A percentile compares a stretch with the other conserved stretches of the same genome.
Conservation (phyloP, 2,797 vertebrate genomes). For the Tenualosa thibaudeaui region DNA sequence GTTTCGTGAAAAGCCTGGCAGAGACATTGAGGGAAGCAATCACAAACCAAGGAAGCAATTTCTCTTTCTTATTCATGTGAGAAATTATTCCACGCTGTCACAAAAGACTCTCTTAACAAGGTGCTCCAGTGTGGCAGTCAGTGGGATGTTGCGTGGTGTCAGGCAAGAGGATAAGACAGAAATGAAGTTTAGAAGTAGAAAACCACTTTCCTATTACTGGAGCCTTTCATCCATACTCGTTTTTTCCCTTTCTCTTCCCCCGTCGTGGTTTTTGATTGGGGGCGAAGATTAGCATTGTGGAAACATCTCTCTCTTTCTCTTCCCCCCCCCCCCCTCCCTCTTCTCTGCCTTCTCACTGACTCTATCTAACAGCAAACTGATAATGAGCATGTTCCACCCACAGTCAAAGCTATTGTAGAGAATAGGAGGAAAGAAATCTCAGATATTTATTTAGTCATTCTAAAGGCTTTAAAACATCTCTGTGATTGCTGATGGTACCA, state of each 20-base stretch:
- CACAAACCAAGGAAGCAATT: constrained; percentile 75
- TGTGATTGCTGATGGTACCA: constrained; percentile 6
- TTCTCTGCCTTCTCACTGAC: constrained; percentile 33
- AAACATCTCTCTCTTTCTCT: background rate
- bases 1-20: constrained; percentile 60
- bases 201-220: constrained; percentile 71
- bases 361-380: background rate
- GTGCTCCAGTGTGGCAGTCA: constrained; percentile 73
- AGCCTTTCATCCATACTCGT: constrained; percentile 58
- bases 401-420: background rate
- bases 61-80: constrained; percentile 77
- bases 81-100: constrained; percentile 72
- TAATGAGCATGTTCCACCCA: constrained; percentile 27
- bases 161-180: constrained; percentile 70
- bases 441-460: constrained; percentile 15
- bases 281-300: constrained; percentile 9
- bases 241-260: constrained; percentile 39
- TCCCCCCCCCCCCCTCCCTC: constrained; percentile 45
- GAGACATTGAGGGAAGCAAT: constrained; percentile 65
- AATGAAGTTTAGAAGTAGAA: constrained; percentile 74
- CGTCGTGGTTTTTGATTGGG: constrained; percentile 12
- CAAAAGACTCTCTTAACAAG: constrained; percentile 76
- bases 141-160: constrained; percentile 67
- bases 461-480: background rate
- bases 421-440: background rate